A percentile compares a stretch with the other conserved stretches of the same genome.
Conservation (phyloP, 1,140 invertebrate genomes). For the Aricia agestis region DNA sequence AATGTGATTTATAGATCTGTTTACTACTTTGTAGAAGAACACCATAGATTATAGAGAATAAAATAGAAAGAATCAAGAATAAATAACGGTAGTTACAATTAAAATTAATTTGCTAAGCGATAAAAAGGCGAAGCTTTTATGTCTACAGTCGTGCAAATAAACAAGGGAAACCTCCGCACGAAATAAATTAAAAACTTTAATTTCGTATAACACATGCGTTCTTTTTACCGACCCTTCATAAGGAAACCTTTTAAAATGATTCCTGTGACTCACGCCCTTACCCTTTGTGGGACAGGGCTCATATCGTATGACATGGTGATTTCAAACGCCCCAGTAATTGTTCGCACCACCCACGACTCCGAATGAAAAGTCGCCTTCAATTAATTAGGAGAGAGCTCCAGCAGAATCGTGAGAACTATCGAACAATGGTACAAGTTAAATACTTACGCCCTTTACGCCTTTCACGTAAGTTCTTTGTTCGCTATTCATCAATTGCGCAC, state of each 20-base stretch:
- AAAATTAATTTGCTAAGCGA: not conserved
- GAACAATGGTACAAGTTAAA: slow-evolving; percentile 24
- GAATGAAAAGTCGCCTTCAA: slow-evolving; percentile 58
- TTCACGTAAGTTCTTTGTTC: not conserved
- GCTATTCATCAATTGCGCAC: not conserved
- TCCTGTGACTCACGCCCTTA: slow-evolving; percentile 7
- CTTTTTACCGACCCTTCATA: slow-evolving; percentile 12
- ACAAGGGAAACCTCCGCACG: not conserved
- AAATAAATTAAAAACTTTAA: slow-evolving; percentile 4
- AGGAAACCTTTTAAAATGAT: slow-evolving; percentile 16
- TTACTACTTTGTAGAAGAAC: no score
- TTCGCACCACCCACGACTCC: slow-evolving; percentile 38
- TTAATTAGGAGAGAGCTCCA: slow-evolving; percentile 52
- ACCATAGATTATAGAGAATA: no score
- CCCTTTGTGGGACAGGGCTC: slow-evolving; percentile 17
- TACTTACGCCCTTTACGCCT: slow-evolving; percentile 10
- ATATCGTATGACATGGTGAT: slow-evolving; percentile 34
- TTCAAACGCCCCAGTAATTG: slow-evolving; percentile 40
- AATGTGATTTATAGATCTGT: no score
- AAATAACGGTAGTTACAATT: not conserved
- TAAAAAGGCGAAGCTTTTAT: not conserved
- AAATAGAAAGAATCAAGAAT: no score
- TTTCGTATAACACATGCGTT: not conserved
- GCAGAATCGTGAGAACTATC: slow-evolving; percentile 43
- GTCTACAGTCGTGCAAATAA: not conserved